Evolutionary conservation across 2,113 vertebrate species (phyloP).

Genomic region (Oceanites oceanicus): DNA sequence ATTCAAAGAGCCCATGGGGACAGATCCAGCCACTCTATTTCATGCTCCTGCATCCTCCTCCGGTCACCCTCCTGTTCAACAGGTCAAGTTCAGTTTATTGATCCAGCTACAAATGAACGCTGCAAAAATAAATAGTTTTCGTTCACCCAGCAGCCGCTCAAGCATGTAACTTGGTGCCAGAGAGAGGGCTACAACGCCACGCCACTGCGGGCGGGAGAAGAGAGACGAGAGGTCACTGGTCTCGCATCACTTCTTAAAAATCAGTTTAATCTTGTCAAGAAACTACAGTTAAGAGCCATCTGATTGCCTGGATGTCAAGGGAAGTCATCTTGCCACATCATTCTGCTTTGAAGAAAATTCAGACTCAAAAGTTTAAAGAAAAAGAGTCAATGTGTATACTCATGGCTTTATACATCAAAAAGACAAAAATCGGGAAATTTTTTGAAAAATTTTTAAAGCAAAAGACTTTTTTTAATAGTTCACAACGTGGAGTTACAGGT

Average conservation of each 20-base stretch:
- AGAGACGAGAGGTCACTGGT: neutral
- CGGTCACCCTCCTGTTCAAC: accelerated
- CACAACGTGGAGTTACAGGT: neutral
- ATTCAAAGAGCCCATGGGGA: neutral
- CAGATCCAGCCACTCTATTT: neutral
- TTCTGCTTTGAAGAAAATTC: neutral
- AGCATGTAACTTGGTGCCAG: neutral
- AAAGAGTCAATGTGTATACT: neutral
- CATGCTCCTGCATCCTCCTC: neutral
- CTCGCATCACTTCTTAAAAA: neutral
- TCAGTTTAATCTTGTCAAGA: neutral
- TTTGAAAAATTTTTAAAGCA: neutral
- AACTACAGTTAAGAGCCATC: neutral
- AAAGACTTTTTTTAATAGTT: neutral
- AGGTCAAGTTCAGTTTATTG: neutral
- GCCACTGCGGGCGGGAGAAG: accelerated
- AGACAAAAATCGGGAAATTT: neutral
- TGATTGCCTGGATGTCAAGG: neutral
- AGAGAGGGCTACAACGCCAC: neutral
- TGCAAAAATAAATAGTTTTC: neutral
- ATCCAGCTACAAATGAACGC: neutral
- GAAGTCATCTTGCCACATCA: neutral
- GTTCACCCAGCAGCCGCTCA: neutral
- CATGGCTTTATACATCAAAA: neutral
- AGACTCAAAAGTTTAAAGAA: neutral